These are phyloP conservation scores for Araneus ventricosus DNA, from an alignment of 1,140 invertebrate species.

Conservation along the genomic window DNA sequence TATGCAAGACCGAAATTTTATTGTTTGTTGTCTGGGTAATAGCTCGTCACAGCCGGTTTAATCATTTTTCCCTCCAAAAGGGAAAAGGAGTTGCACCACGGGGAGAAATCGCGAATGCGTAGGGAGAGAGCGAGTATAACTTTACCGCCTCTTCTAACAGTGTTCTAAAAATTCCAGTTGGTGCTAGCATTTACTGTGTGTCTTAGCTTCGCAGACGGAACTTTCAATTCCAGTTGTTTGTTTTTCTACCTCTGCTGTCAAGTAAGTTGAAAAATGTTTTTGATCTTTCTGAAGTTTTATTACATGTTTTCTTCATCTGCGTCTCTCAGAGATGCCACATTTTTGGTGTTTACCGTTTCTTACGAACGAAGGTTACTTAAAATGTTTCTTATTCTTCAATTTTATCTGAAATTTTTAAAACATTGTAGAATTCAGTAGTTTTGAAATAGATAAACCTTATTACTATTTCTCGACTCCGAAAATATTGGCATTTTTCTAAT, in stretches of 20 bases:
- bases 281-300: not conserved
- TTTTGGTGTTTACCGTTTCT: not conserved
- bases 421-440: not conserved
- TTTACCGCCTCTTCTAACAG: not conserved
- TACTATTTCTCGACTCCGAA: too few species aligned
- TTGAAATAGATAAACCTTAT: too few species aligned
- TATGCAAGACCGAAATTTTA: not conserved
- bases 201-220: not conserved
- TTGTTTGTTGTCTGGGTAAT: not conserved
- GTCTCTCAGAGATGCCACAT: not conserved
- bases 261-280: not conserved
- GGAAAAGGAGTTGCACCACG: conserved; percentile 42
- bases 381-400: not conserved
- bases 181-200: not conserved
- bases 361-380: too few species aligned
- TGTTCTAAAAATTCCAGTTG: not conserved
- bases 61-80: conserved; percentile 51
- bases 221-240: conserved; percentile 5
- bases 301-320: not conserved
- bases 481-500: too few species aligned
- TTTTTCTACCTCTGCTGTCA: not conserved
- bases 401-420: not conserved
- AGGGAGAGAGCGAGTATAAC: conserved; percentile 55
- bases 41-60: conserved; percentile 12
- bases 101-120: conserved; percentile 62